A percentile compares a stretch with the other conserved stretches of the same genome.
Evolutionary conservation across 92 coral and sea anemone species (phyloP).

Genomic region (Diadumene lineata): DNA sequence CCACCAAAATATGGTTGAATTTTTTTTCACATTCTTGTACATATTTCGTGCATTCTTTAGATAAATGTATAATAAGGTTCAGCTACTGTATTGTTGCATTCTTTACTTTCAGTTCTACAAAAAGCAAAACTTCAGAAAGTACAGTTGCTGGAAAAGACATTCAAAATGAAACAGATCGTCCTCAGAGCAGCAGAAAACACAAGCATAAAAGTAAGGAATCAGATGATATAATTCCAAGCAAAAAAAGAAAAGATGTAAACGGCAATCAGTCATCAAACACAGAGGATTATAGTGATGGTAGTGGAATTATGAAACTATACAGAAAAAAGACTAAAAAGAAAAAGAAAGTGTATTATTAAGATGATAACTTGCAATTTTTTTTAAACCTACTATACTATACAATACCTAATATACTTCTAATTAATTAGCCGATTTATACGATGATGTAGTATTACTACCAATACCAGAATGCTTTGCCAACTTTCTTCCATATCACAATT

Average conservation of each 20-base stretch:
- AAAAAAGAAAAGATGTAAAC: conserved; percentile 21
- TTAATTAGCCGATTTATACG: too few relatives aligned
- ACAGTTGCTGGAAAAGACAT: neutral
- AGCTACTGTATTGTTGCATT: neutral
- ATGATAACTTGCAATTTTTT: too few relatives aligned
- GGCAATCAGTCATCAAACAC: conserved; percentile 16
- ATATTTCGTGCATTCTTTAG: too few relatives aligned
- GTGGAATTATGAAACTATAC: neutral
- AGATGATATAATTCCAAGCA: neutral
- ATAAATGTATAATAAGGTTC: too few relatives aligned
- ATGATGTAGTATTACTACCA: too few relatives aligned
- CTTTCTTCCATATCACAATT: too few relatives aligned
- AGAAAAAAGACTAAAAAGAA: conserved; percentile 13
- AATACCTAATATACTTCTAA: too few relatives aligned
- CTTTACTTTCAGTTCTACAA: neutral
- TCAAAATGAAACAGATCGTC: neutral
- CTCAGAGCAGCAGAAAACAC: conserved; percentile 5
- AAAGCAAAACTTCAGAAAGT: neutral
- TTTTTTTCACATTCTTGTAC: too few relatives aligned
- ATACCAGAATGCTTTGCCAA: too few relatives aligned
- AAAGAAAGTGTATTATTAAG: conserved; percentile 17
- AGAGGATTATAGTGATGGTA: neutral
- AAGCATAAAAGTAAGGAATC: neutral
- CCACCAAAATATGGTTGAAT: too few relatives aligned
- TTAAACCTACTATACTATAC: too few relatives aligned